phyloP scores from a whole-genome alignment of 1,140 invertebrate genomes.

The Littorina saxatilis region DNA sequence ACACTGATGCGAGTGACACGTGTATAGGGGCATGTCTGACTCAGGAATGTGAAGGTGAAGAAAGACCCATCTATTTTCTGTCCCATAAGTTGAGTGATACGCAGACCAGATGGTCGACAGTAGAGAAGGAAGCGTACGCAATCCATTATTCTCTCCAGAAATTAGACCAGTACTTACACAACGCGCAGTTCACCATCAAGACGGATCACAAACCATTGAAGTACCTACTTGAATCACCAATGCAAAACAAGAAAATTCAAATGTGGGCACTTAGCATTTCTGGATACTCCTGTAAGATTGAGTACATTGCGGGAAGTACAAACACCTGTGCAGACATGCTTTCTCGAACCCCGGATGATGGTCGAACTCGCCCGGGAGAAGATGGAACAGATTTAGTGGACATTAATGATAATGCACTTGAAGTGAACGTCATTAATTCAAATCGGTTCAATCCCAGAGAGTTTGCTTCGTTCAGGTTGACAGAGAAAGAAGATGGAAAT shows the following conservation, averaged over 20 bases:
- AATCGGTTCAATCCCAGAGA: constrained; percentile 40
- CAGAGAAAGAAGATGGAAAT: background rate
- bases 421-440: constrained; percentile 43
- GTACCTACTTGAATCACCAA: constrained; percentile 21
- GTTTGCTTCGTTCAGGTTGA: constrained; percentile 14
- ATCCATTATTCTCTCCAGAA: constrained; percentile 59
- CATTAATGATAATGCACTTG: constrained; percentile 33
- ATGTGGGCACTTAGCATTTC: background rate
- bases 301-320: background rate
- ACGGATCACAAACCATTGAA: constrained; percentile 20
- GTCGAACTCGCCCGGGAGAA: background rate
- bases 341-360: background rate
- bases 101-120: constrained; percentile 47
- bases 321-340: background rate
- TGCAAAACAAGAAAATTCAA: constrained; percentile 24
- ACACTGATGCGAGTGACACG: constrained; percentile 48
- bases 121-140: constrained; percentile 56
- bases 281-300: constrained; percentile 13
- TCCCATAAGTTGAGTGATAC: constrained; percentile 47
- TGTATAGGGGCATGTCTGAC: constrained; percentile 41
- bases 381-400: constrained; percentile 25
- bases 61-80: constrained; percentile 50
- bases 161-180: constrained; percentile 58
- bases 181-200: constrained; percentile 40
- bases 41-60: constrained; percentile 37